Base-by-base conservation (phyloP, 2,113 vertebrate genomes). In the Orientallactaga bullata region DNA sequence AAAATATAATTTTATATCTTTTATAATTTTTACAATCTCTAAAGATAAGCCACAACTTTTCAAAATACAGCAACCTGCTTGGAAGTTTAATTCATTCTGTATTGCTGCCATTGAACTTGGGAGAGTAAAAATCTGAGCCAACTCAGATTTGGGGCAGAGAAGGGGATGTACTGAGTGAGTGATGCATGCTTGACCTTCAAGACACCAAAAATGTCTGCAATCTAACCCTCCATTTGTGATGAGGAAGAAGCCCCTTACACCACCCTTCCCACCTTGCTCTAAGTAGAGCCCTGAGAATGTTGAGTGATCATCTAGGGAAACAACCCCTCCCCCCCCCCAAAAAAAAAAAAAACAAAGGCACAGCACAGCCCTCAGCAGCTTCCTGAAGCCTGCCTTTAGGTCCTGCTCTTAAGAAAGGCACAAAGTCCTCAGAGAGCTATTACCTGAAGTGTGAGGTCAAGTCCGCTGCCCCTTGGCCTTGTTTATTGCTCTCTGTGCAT, bases 401-500 rank as follows among this genome's bases (percentile, higher is more conserved):
- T 78, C 68, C 87, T 2, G 0, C 6, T n/a, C 83, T 90, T 83
- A 35, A 77, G 58, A 84, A 89, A 72, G 68, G 35, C 17, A 58
- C 60, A n/a, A 1, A 73, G 26, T 86, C 69, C 83, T 82, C 87
- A 39, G 85, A 85, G 37, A 95, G 68, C 42, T 84, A 9, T 94
- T 86, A 83, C 61, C n/a, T 74, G 47, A 28, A 61, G 73, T 77
- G 9, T 77, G 61, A 85, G 51, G 77, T 77, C 90, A 74, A 39
- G 77, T 60, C 47, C 26, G 37, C 37, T 4, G 10, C 85, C 88
- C 63, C 74, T 85, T 89, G 37, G 79, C 51, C 76, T 4, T 72
- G 71, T 51, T 83, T 93, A 87, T 84, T 87, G 58, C 88, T 85
- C 88, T 94, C 72, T 93, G 66, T 85, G 35, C n/a, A 55, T 91